Percentiles rank a stretch among this genome's conserved stretches.
Conservation (phyloP, 2,113 vertebrate species). For the Corythoichthys intestinalis region DNA sequence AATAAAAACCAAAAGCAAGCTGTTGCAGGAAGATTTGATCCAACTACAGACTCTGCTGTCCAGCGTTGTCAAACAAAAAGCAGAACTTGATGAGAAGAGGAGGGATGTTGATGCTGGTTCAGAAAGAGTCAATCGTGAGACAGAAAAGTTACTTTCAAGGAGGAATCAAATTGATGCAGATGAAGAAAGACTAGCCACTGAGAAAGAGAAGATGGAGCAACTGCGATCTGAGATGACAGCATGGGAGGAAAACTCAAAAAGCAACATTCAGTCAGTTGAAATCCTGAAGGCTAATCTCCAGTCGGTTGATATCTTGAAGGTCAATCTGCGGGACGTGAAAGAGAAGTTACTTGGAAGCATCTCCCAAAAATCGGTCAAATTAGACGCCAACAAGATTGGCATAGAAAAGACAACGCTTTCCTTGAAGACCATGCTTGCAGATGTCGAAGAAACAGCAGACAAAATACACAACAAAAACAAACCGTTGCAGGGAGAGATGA, state of each 20-base stretch:
- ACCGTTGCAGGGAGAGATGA: no score
- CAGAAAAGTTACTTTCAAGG: background rate
- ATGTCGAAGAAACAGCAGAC: no score
- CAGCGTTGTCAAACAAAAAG: constrained; percentile 1
- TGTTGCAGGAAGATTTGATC: background rate
- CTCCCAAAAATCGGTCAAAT: no score
- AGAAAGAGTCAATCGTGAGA: background rate
- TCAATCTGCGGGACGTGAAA: no score
- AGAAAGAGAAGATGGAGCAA: background rate
- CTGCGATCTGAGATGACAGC: background rate
- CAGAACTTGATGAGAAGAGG: background rate
- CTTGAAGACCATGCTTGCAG: no score
- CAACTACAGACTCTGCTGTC: background rate
- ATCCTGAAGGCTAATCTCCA: background rate
- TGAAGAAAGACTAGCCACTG: background rate
- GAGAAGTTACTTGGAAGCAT: no score
- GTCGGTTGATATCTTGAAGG: no score
- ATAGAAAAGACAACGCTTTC: no score
- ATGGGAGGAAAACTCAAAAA: background rate
- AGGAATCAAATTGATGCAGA: background rate
- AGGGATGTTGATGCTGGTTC: background rate
- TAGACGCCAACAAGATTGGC: no score
- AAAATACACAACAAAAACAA: no score
- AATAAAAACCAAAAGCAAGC: background rate
- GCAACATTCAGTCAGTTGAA: no score